Percentiles rank a stretch among this genome's conserved stretches.
Evolutionary conservation across 2,797 vertebrate genomes (phyloP).

Genomic region (Acomys russatus): DNA sequence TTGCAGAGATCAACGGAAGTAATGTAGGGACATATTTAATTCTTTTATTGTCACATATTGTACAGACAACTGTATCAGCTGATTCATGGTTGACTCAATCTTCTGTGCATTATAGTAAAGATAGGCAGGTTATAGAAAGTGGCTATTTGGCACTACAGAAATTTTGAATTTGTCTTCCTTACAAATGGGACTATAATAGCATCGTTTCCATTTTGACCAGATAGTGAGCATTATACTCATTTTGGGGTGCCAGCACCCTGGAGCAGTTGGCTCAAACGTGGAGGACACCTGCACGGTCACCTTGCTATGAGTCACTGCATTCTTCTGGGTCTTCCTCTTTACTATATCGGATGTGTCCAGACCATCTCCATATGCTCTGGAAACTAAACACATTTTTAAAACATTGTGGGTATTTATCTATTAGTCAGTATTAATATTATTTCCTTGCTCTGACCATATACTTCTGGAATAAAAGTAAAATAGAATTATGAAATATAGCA

Average conservation of each 20-base stretch:
- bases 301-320: neutral
- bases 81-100: neutral
- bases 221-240: neutral
- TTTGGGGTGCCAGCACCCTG: neutral
- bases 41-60: neutral
- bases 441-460: neutral
- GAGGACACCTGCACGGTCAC: neutral
- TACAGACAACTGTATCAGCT: slow-evolving; percentile 21
- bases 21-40: neutral
- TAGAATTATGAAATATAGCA: neutral
- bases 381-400: neutral
- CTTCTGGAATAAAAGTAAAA: slow-evolving; percentile 37
- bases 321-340: neutral
- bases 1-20: neutral
- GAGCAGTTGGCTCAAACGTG: neutral
- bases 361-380: neutral
- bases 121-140: neutral
- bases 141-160: neutral
- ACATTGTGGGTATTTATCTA: neutral
- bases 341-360: neutral
- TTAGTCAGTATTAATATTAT: neutral
- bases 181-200: neutral
- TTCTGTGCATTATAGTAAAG: neutral
- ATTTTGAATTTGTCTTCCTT: neutral
- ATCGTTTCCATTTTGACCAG: neutral